Percentiles rank a stretch among this genome's conserved stretches.
phyloP scores from a whole-genome alignment of 2,797 vertebrate genomes.

The Clarias platycephalus region DNA sequence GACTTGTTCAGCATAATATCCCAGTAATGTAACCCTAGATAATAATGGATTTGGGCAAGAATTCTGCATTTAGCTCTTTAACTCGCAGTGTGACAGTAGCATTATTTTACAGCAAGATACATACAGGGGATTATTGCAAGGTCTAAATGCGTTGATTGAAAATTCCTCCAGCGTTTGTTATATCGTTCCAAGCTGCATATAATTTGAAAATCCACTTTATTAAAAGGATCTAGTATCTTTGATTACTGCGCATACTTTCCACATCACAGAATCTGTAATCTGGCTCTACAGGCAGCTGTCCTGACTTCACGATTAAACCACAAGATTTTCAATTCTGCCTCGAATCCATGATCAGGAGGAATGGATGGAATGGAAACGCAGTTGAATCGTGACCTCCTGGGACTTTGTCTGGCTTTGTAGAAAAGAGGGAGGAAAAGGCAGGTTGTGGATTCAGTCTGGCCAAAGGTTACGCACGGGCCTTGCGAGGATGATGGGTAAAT shows the following conservation, averaged over 20 bases:
- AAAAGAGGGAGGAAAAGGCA: background rate
- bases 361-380: conserved; percentile 24
- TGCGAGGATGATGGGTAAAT: conserved; percentile 31
- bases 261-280: conserved; percentile 12
- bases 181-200: background rate
- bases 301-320: conserved; percentile 31
- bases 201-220: background rate
- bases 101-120: background rate
- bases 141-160: background rate
- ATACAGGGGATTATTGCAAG: background rate
- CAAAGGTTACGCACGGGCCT: conserved; percentile 33
- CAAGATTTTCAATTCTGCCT: conserved; percentile 8
- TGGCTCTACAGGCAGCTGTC: conserved; percentile 6
- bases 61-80: background rate
- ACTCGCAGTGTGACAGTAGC: background rate
- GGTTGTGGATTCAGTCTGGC: conserved; percentile 32
- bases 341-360: conserved; percentile 46
- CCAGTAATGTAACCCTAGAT: too few relatives aligned
- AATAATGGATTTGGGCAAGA: background rate
- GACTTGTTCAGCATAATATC: background rate
- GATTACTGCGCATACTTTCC: conserved; percentile 24
- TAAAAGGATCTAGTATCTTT: conserved; percentile 3
- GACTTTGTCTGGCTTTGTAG: conserved; percentile 21
- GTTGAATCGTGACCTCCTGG: conserved; percentile 37
- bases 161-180: background rate